phyloP scores from a whole-genome alignment of 2,797 vertebrate genomes.

The Bryconaethiops microstoma region DNA sequence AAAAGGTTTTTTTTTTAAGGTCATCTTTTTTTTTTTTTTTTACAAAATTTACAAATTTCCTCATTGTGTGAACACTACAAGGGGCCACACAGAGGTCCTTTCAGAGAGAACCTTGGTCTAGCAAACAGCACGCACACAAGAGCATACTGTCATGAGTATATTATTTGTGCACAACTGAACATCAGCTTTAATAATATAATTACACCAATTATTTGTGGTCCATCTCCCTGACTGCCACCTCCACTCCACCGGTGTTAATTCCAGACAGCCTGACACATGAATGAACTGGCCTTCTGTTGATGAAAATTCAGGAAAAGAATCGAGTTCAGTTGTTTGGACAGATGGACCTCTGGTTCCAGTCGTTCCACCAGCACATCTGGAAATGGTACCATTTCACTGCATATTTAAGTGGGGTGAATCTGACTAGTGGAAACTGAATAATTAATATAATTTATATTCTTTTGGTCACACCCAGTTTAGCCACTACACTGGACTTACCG shows the following conservation, averaged over 20 bases:
- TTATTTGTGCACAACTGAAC: slow-evolving; percentile 45
- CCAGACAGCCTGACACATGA: background rate
- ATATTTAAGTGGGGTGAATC: too few relatives aligned
- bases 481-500: too few relatives aligned
- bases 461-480: too few relatives aligned
- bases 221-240: slow-evolving; percentile 27
- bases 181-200: slow-evolving; percentile 58
- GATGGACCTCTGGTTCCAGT: background rate
- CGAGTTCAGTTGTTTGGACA: background rate
- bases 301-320: background rate
- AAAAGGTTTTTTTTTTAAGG: too few relatives aligned
- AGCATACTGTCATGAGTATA: slow-evolving; percentile 27
- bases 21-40: too few relatives aligned
- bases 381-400: background rate
- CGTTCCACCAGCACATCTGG: background rate
- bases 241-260: slow-evolving; percentile 36
- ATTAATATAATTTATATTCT: too few relatives aligned
- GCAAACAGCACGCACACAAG: slow-evolving; percentile 10
- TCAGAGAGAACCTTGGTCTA: background rate
- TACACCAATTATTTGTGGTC: slow-evolving; percentile 46
- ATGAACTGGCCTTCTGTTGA: background rate
- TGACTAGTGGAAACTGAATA: too few relatives aligned
- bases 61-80: background rate
- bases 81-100: background rate
- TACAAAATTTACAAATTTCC: too few relatives aligned